Evolutionary conservation across 2,797 vertebrate genomes (phyloP).

Genomic region (Scleropages formosus): DNA sequence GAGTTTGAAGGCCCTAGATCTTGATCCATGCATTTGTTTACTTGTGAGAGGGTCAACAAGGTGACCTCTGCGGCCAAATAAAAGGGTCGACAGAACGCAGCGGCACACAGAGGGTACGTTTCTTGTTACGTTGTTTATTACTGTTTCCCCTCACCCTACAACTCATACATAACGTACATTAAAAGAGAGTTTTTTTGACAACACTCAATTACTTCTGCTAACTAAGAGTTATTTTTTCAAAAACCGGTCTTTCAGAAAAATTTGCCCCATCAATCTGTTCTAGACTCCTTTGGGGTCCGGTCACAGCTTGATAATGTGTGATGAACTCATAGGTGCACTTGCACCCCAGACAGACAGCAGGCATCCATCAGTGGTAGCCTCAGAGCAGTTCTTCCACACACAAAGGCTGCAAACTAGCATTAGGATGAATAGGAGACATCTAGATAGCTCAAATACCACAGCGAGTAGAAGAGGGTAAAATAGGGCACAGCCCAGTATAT

Average conservation of each 20-base stretch:
- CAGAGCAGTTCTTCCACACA: background rate
- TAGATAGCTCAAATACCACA: slow-evolving; percentile 9
- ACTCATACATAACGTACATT: background rate
- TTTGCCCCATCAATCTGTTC: background rate
- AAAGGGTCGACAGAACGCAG: background rate
- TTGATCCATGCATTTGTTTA: background rate
- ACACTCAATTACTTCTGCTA: background rate
- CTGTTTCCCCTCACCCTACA: background rate
- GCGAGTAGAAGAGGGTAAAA: background rate
- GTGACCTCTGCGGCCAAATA: background rate
- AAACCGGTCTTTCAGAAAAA: background rate
- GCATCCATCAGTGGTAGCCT: background rate
- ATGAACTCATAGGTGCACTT: background rate
- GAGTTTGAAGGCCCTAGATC: background rate
- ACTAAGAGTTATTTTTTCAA: background rate
- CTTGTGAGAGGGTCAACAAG: background rate
- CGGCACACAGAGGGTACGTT: background rate
- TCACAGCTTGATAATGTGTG: too few relatives aligned
- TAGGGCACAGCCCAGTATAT: background rate
- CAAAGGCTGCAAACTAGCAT: background rate
- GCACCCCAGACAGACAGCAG: background rate
- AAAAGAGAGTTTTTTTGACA: background rate
- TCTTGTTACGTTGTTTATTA: background rate
- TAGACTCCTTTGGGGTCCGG: slow-evolving; percentile 1
- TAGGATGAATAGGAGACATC: background rate